phyloP scores from a whole-genome alignment of 2,888 invertebrate species.

The Tholera decimalis region DNA sequence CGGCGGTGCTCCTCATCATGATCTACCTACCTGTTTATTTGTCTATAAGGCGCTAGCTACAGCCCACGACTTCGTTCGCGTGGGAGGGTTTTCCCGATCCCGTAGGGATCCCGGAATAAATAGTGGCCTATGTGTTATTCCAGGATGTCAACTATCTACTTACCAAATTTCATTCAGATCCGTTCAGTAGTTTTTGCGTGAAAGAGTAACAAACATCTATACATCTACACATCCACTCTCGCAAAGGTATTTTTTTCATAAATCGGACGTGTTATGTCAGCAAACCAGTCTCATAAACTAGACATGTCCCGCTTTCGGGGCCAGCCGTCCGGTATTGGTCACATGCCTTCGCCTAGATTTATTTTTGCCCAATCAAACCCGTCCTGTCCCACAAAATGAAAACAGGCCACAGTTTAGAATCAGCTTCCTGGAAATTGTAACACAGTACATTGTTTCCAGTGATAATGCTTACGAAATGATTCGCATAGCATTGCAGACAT shows the following conservation, averaged over 20 bases:
- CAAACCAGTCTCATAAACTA: not conserved
- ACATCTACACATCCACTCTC: not conserved
- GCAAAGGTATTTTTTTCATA: not conserved
- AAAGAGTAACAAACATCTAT: no score
- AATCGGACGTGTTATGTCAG: conserved; percentile 18
- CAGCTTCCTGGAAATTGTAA: conserved; percentile 72
- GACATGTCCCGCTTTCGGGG: conserved; percentile 21
- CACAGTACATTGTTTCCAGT: conserved; percentile 67
- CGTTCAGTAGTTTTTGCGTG: no score
- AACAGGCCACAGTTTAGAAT: conserved; percentile 49
- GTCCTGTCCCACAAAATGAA: conserved; percentile 50
- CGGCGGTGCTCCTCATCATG: no score
- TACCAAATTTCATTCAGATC: no score
- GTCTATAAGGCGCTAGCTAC: no score
- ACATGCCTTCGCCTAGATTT: conserved; percentile 25
- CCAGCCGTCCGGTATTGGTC: conserved; percentile 32
- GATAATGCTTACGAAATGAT: conserved; percentile 66
- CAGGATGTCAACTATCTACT: no score
- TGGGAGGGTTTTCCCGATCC: no score
- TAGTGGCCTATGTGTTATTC: no score
- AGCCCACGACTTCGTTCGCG: no score
- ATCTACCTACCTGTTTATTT: not conserved
- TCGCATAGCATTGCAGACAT: conserved; percentile 58
- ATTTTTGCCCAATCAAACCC: conserved; percentile 48
- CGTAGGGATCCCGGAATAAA: no score